These are phyloP conservation scores for Tauraco erythrolophus DNA, from an alignment of 2,113 vertebrate genomes.

Conservation along the genomic window DNA sequence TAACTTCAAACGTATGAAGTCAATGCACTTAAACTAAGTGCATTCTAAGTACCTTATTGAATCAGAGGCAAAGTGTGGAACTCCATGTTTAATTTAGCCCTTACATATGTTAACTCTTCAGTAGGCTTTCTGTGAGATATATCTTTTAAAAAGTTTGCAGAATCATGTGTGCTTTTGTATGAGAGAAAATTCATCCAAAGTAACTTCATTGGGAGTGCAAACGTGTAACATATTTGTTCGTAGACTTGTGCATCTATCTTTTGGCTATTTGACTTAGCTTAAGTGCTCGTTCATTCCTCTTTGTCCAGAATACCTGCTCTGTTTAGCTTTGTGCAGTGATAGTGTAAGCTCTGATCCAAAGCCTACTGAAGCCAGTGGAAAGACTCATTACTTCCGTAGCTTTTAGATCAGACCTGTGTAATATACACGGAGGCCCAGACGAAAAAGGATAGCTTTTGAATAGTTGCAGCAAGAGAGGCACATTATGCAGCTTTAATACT, in stretches of 20 bases:
- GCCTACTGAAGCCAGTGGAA: background rate
- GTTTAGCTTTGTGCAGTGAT: background rate
- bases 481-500: background rate
- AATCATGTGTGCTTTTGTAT: background rate
- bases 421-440: background rate
- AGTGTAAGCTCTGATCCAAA: background rate
- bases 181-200: background rate
- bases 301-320: background rate
- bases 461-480: background rate
- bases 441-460: background rate
- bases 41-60: background rate
- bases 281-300: background rate
- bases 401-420: background rate
- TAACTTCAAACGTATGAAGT: background rate
- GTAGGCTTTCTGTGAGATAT: background rate
- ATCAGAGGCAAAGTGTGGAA: background rate
- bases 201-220: background rate
- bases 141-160: background rate
- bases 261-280: background rate
- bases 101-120: background rate
- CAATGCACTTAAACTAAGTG: background rate
- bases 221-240: fast-evolving
- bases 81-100: background rate
- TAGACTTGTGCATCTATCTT: background rate
- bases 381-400: background rate